Evolutionary conservation across 1,140 invertebrate genomes (phyloP).

Genomic region (Bicyclus anynana): DNA sequence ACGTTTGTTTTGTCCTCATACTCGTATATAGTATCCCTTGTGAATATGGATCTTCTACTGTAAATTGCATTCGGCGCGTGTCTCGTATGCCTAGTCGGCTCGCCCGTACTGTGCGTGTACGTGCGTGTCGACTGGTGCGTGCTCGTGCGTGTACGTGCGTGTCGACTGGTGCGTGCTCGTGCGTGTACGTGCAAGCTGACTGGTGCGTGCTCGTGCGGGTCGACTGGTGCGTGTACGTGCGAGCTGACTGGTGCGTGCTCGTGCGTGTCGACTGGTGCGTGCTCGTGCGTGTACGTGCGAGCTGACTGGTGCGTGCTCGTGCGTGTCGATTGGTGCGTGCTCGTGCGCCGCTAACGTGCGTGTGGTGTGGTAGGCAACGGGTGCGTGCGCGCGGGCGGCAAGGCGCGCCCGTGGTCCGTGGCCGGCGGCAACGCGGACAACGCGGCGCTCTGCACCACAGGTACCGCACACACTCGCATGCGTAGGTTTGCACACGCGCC

Average conservation of each 20-base stretch:
- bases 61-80: too few species aligned
- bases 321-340: conserved; percentile 30
- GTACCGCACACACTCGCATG: conserved; percentile 25
- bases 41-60: too few species aligned
- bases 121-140: too few species aligned
- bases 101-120: too few species aligned
- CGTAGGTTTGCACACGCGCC: background rate
- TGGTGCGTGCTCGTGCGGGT: too few species aligned
- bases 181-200: conserved; percentile 1
- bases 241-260: conserved; percentile 68
- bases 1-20: too few species aligned
- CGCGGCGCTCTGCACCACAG: conserved; percentile 64
- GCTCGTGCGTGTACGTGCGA: background rate
- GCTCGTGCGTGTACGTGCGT: too few species aligned
- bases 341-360: conserved; percentile 17
- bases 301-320: conserved; percentile 21
- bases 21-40: too few species aligned
- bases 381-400: conserved; percentile 60
- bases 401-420: conserved; percentile 71
- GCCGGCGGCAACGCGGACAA: conserved; percentile 64
- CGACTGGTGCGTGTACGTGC: too few species aligned
- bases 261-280: too few species aligned
- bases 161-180: background rate
- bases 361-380: conserved; percentile 48
- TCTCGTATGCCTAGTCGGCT: too few species aligned